These are phyloP conservation scores for Nylanderia fulva DNA, from an alignment of 1,140 invertebrate genomes.

Conservation along the genomic window DNA sequence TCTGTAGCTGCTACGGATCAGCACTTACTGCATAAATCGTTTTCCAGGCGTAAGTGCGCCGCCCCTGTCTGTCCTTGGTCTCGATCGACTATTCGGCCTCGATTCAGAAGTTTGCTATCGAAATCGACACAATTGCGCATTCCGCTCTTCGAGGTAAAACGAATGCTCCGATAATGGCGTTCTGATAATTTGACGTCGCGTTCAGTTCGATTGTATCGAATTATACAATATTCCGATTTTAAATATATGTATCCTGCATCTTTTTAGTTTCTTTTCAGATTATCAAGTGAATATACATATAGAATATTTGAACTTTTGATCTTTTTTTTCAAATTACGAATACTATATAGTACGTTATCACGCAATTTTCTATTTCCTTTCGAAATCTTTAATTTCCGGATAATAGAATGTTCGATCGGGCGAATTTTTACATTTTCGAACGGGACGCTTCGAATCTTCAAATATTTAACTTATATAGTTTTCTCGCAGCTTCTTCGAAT, in stretches of 20 bases:
- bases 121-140: background rate
- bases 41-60: slow-evolving; percentile 31
- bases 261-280: slow-evolving; percentile 24
- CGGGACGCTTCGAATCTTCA: background rate
- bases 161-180: background rate
- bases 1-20: slow-evolving; percentile 74
- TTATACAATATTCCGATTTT: slow-evolving; percentile 8
- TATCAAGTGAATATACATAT: background rate
- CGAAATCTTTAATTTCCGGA: slow-evolving; percentile 7
- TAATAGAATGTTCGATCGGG: background rate
- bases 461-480: slow-evolving; percentile 33
- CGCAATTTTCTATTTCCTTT: background rate
- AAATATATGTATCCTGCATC: background rate
- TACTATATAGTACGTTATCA: background rate
- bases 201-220: background rate
- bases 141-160: slow-evolving; percentile 10
- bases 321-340: background rate
- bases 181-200: background rate
- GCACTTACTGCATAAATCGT: slow-evolving; percentile 72
- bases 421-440: background rate
- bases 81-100: slow-evolving; percentile 65
- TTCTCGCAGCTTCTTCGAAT: slow-evolving; percentile 34
- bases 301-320: background rate
- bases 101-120: slow-evolving; percentile 45
- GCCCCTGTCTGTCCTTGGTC: slow-evolving; percentile 8